phyloP scores from a whole-genome alignment of 2,797 vertebrate species.

The Silurus aristotelis region DNA sequence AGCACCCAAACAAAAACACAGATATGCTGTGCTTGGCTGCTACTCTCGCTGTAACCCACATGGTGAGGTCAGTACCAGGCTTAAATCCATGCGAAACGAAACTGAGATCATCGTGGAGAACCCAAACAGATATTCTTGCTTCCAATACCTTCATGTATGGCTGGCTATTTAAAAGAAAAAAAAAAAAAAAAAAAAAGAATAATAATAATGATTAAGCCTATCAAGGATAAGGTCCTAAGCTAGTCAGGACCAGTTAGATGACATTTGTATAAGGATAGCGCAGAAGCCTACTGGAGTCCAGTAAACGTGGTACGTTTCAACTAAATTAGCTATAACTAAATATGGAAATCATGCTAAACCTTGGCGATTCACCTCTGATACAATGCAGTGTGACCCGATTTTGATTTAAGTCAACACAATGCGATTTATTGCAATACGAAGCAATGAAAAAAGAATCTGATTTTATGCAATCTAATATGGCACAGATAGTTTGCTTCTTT shows the following conservation, averaged over 20 bases:
- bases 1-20: conserved; percentile 43
- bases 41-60: conserved; percentile 21
- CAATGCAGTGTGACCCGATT: too few relatives aligned
- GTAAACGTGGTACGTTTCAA: neutral
- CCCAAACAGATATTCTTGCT: conserved; percentile 5
- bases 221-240: neutral
- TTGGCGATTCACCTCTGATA: too few relatives aligned
- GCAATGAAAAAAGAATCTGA: too few relatives aligned
- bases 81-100: conserved; percentile 2
- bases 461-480: too few relatives aligned
- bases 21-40: conserved; percentile 43
- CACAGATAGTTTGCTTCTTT: too few relatives aligned
- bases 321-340: neutral
- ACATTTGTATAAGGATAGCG: neutral
- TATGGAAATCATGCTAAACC: neutral
- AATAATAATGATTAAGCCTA: neutral
- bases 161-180: neutral
- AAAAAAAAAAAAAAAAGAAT: neutral
- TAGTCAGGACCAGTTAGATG: conserved; percentile 7
- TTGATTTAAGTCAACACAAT: too few relatives aligned
- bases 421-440: too few relatives aligned
- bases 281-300: neutral
- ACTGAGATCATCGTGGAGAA: conserved; percentile 17
- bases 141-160: conserved; percentile 6
- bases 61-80: conserved; percentile 36